A percentile compares a stretch with the other conserved stretches of the same genome.
Conservation (phyloP, 2,113 vertebrate genomes). For the Pachyramphus minor region DNA sequence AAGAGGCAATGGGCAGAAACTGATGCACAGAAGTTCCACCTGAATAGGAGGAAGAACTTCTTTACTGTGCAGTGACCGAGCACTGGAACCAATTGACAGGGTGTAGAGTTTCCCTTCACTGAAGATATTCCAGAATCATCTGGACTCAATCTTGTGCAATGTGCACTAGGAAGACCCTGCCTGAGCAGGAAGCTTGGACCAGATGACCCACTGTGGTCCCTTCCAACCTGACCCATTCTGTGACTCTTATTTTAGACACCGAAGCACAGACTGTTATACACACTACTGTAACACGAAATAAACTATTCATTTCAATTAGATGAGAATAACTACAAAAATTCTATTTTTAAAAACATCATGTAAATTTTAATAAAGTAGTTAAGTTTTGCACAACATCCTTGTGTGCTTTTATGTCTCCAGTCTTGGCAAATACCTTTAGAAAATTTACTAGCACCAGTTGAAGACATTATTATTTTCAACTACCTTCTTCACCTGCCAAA, state of each 20-base stretch:
- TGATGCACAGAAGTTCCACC: not conserved
- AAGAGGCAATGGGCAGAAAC: not conserved
- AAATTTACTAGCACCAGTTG: not conserved
- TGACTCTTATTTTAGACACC: not conserved
- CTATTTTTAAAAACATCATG: not conserved
- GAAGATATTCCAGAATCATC: not conserved
- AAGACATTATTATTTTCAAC: not conserved
- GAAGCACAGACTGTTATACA: not conserved
- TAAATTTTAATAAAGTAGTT: not conserved
- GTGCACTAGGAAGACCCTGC: not conserved
- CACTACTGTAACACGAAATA: not conserved
- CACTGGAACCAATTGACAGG: not conserved
- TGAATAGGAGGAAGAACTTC: not conserved
- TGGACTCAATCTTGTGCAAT: not conserved
- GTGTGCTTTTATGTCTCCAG: not conserved
- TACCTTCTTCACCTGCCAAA: not conserved
- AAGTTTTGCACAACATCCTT: not conserved
- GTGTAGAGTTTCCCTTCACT: not conserved
- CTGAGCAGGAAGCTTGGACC: not conserved
- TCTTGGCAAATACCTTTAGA: not conserved
- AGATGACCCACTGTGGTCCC: not conserved
- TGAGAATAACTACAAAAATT: not conserved
- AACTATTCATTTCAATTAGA: not conserved
- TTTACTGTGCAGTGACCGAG: not conserved
- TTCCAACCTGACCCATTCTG: not conserved